Evolutionary conservation across 2,113 vertebrate genomes (phyloP).

Genomic region (Lamprotornis superbus): DNA sequence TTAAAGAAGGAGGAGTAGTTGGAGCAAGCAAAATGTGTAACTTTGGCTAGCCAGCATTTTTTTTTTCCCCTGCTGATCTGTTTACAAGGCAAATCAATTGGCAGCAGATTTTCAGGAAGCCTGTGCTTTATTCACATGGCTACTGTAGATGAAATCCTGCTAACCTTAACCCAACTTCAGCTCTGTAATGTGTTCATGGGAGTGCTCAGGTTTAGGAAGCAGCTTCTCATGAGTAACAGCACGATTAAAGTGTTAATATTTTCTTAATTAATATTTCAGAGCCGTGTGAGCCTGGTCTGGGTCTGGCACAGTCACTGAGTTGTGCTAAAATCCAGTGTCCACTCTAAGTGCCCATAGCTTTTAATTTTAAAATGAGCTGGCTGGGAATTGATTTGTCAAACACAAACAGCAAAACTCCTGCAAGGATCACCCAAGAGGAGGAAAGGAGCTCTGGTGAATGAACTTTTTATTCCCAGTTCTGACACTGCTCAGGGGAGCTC

Average conservation of each 20-base stretch:
- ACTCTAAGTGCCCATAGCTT: background rate
- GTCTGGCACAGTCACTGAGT: background rate
- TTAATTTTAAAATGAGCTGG: background rate
- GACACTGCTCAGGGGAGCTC: background rate
- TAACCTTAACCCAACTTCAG: background rate
- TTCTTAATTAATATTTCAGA: background rate
- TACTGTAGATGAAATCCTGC: constrained; percentile 1
- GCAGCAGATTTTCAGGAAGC: constrained; percentile 26
- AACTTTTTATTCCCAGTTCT: background rate
- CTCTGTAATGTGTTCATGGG: background rate
- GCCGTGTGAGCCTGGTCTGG: background rate
- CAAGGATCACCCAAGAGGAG: constrained; percentile 12
- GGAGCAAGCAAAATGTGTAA: background rate
- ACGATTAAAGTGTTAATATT: background rate
- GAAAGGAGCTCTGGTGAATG: background rate
- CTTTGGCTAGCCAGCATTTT: background rate
- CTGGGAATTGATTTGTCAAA: constrained; percentile 4
- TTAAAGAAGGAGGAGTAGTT: constrained; percentile 14
- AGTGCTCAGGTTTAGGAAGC: background rate
- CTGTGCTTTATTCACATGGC: background rate
- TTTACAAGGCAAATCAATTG: constrained; percentile 29
- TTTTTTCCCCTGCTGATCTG: background rate
- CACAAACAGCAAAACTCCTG: background rate
- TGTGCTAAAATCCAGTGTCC: background rate
- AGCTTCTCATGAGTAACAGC: background rate